Base-by-base conservation (phyloP, 2,797 vertebrate genomes). In the Lycodopsis pacificus region DNA sequence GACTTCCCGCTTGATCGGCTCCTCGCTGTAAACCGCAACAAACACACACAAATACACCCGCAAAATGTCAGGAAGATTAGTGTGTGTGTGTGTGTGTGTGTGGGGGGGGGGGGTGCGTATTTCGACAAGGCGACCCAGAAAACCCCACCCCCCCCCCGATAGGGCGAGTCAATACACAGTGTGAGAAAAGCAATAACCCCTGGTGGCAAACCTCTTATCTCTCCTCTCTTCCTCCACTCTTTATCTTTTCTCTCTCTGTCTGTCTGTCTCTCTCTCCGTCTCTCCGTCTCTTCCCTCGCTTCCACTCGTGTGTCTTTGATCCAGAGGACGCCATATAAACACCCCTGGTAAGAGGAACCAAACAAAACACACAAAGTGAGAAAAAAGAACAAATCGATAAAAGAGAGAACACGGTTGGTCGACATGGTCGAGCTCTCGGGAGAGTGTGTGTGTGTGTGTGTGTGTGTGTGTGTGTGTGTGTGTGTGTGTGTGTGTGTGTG, bases 121-220 rank as follows among this genome's bases (percentile, higher is more conserved):
- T 65, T 12, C 7, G 12, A 79, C 72, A 76, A 44, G 19, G 76
- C 17, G 6, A 58, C 82, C 77, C 68, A 73, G 66, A 73, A 80
- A 73, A 75, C 15, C 57, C 72, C 53, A 9, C 82, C 80, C 73
- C 81, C 82, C 81, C 82, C 30, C 30, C 4, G 30, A 77, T 76
- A 72, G 78, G 78, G 6, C 6, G 70, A 86, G 88, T 93, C 92
- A 81, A 91, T 93, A 91, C 86, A 40, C 90, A 87, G 87, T 79
- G 71, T 89, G 89, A 88, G 68, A 91, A 86, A 91, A 73, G 80
- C 88, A 90, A 89, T 88, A 91, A 86, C 88, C 89, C 84, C 86
- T 36, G 49, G 70, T 91, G 89, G 81, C 85, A 89, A 88, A 87
- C 72, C 89, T 92, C 88, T 91, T 88, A 83, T 90, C 83, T 75